Base-by-base conservation (phyloP, 2,888 invertebrate genomes). In the Agrenia bidenticulata region DNA sequence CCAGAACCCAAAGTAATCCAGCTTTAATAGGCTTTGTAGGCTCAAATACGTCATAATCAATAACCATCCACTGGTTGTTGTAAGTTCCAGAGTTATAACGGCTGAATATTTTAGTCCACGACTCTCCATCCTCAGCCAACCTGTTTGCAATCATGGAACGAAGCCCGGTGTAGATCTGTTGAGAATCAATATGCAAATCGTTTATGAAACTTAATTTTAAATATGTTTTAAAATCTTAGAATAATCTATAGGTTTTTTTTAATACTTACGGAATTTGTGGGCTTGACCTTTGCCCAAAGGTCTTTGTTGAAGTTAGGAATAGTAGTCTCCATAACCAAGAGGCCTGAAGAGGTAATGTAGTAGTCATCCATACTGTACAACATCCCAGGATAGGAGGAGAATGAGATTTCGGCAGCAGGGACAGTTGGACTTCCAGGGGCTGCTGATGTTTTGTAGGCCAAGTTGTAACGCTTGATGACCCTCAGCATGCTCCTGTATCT, bases 61-160 rank as follows among this genome's bases (percentile, higher is more conserved):
- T 84, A 4, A 89, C 83, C 75, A 92, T 85, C 94, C 94, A 95
- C 78, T 94, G 92, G 78, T 92, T 91, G 79, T 89, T 89, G 66
- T 90, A 90, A 50, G 91, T 91, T 17, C 88, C 89, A 37, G 90
- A 89, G 81, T 91, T 89, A 78, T 85, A 87, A 0, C 82, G 81
- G 0, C 85, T 83, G 77, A 94, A 85, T 1, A 85, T 80, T 49
- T 85, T 82, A 0, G 87, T 86, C 94, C 94, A 95, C 2, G 86
- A 83, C 63, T 84, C 82, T 1, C 89, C 89, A 77, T 85, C 86
- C 7, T 82, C 82, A 0, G 93, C 87, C 58, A 95, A 81, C 69
- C 90, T 87, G 80, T 92, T 94, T 9, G 94, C 90, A 0, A 91
- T 88, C 83, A 91, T 86, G 15, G 89, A 84, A 2, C 94, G 85